Conservation (phyloP, 2,888 invertebrate genomes). For the Trichacis sp. region DNA sequence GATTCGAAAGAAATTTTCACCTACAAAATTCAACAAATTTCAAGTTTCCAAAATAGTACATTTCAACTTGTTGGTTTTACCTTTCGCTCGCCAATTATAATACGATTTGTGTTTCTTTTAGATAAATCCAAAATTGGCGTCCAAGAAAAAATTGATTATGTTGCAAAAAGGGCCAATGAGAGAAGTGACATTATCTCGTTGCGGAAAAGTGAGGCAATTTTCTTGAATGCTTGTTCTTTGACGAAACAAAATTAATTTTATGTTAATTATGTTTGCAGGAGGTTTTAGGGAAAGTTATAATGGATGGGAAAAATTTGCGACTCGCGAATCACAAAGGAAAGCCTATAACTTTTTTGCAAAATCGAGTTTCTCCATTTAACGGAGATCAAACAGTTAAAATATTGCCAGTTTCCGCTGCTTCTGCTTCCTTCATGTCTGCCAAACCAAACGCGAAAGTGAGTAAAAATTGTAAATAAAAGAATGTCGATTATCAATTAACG, state of each 20-base stretch:
- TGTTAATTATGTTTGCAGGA: constrained; percentile 53
- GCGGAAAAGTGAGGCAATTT: constrained; percentile 59
- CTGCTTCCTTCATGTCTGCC: constrained; percentile 46
- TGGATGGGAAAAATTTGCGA: constrained; percentile 59
- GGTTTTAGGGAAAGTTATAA: constrained; percentile 63
- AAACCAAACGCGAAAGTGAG: constrained; percentile 52
- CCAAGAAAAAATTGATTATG: constrained; percentile 74
- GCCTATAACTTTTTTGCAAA: constrained; percentile 52
- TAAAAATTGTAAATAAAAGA: no score
- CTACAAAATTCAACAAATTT: constrained; percentile 53
- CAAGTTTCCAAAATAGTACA: constrained; percentile 58
- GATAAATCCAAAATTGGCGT: constrained; percentile 55
- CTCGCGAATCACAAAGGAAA: constrained; percentile 51
- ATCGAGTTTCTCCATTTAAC: constrained; percentile 52
- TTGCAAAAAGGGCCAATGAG: constrained; percentile 73
- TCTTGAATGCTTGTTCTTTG: neutral
- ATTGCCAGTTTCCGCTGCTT: constrained; percentile 28
- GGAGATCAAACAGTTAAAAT: constrained; percentile 48
- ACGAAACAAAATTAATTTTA: neutral
- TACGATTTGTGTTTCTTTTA: neutral
- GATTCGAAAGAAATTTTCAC: constrained; percentile 54
- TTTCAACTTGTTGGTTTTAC: no score
- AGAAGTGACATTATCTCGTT: constrained; percentile 66
- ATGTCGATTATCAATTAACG: no score
- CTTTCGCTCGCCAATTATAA: no score